Base-by-base conservation (phyloP, 2,888 invertebrate genomes). In the Drepana falcataria region DNA sequence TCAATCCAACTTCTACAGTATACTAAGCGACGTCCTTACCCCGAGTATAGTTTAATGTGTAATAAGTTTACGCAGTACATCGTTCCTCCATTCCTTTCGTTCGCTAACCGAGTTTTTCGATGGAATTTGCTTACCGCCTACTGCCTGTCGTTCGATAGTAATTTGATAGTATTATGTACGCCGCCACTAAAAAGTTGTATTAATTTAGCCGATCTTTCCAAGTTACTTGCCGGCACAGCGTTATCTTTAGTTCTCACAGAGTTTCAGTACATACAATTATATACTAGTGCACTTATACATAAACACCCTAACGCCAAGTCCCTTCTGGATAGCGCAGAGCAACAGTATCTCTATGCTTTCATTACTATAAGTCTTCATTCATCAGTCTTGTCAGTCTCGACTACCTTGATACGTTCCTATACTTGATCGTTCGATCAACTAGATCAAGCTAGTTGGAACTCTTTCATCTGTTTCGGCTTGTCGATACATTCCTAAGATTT, bases 1-100 rank as follows among this genome's bases (percentile, higher is more conserved):
- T 1, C 21, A 21, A 21, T 21, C 21, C 21, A 21, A 21, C 21
- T 21, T 21, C 5, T 37, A 37, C 3, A 9, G 58, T 37, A 56
- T 64, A 65, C 3, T 71, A 71, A 55, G 2, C 64, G 35, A 2
- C 2, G 3, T 51, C 71, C 51, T 35, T 55, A 68, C 55, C 47
- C 52, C 2, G 55, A 75, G 4, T 54, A 34, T 48, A 9, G 6
- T 48, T 2, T 2, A 37, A 53, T 53, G 57, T 63, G 71, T 86
- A 86, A 86, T 80, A 85, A 86, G 83, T 83, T 87, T 87, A 86
- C 77, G 64, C 61, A 64, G 74, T 69, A 87, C 87, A 87, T 65
- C 73, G 85, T 83, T 87, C 73, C 81, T 86, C 86, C 87, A 87
- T 86, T 80, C 79, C 73, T 69, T 71, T 64, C 65, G 74, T 68